Evolutionary conservation across 2,888 invertebrate species (phyloP), one percentile per base, ranked within the genome.

Genomic region (Osedax fenrisi): DNA sequence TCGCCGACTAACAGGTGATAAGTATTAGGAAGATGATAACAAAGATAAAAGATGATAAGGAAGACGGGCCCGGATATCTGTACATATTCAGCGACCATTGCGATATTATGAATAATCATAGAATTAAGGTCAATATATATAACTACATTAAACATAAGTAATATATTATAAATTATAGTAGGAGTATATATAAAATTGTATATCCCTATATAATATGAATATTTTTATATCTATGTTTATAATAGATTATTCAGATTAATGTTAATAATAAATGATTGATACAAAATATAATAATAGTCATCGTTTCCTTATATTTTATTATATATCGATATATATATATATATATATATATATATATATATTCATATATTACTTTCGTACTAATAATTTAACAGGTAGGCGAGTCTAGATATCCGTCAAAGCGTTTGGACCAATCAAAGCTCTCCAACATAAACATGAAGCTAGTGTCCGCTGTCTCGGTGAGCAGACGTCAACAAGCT

Each of bases 41-140:
- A 41, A 5, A 41, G 17, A 17, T 41, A 10, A 41, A 41, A 17
- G 17, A 41, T 41, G 17, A 41, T 10, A 41, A 41, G 5, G 41
- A 27, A 23, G 76, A 77, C 22, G 68, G 75, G 26, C n/a, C 71
- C 17, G 77, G 77, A 2, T 76, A 70, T 24, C 27, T 77, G 0
- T 77, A 76, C 67, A 72, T 75, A 13, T 77, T 77, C 68, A 72
- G 75, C 2, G 77, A 77, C 74, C 10, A 41, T 41, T 41, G 41
- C 17, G 17, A 41, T 41, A 10, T 17, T 10, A 41, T 5, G 5
- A 5, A 41, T 10, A 41, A 41, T 10, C 17, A 41, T 41, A 5
- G 41, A 41, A 41, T 41, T 17, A 41, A 41, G 41, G 41, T 41
- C 41, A 41, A n/a, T n/a, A n/a, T n/a, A n/a, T n/a, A n/a, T n/a